phyloP scores from a whole-genome alignment of 2,888 invertebrate genomes.

The Chirona hameri region DNA sequence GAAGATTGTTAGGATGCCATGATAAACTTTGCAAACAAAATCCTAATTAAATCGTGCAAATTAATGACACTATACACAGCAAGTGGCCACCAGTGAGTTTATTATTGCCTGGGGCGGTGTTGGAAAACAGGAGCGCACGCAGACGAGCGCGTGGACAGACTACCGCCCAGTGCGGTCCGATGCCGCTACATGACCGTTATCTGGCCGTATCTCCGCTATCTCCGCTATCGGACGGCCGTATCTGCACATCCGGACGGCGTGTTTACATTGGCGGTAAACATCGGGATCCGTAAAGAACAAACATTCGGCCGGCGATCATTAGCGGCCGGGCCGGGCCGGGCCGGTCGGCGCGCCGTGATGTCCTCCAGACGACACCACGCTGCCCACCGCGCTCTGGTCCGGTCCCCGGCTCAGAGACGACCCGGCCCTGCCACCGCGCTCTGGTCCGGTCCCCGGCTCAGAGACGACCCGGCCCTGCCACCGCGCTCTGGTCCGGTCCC shows the following conservation, averaged over 20 bases:
- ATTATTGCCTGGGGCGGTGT: background rate
- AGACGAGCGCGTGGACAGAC: background rate
- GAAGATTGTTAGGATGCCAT: no score
- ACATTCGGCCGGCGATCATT: constrained; percentile 1
- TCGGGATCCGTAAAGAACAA: background rate
- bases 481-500: no score
- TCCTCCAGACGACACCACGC: background rate
- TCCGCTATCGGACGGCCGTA: background rate
- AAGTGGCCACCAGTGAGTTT: background rate
- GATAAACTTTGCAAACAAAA: no score
- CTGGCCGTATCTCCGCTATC: background rate
- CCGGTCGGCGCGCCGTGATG: background rate
- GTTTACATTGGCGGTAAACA: constrained; percentile 1
- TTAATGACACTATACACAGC: background rate
- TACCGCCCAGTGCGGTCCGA: background rate
- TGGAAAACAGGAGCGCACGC: background rate
- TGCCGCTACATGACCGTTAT: background rate
- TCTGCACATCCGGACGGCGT: background rate
- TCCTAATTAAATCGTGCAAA: no score
- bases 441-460: no score
- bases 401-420: no score
- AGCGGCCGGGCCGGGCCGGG: background rate
- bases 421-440: no score
- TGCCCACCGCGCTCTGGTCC: no score
- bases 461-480: no score